Conservation (phyloP, 1,140 invertebrate genomes). For the Tribolium castaneum region DNA sequence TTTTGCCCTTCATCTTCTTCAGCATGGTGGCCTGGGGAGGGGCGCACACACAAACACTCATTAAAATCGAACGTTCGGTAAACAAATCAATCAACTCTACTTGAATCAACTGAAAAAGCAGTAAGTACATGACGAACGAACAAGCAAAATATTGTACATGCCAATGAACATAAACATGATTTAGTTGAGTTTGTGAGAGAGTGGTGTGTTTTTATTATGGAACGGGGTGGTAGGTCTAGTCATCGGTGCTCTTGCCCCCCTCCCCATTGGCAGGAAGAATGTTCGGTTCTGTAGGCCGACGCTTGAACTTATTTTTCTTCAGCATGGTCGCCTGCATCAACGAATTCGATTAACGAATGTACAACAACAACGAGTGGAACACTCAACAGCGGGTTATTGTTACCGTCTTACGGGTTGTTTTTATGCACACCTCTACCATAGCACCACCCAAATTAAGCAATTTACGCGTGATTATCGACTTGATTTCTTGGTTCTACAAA, state of each 20-base stretch:
- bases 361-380: slow-evolving; percentile 37
- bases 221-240: slow-evolving; percentile 55
- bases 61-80: slow-evolving; percentile 34
- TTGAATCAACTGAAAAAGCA: slow-evolving; percentile 42
- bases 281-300: slow-evolving; percentile 87
- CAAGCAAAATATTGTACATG: slow-evolving; percentile 48
- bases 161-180: slow-evolving; percentile 43
- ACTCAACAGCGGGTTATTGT: slow-evolving; percentile 33
- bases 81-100: slow-evolving; percentile 38
- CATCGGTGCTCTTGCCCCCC: slow-evolving; percentile 72
- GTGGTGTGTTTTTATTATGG: slow-evolving; percentile 41
- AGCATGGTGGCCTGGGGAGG: slow-evolving; percentile 84
- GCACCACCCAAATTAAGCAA: neutral
- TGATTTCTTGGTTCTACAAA: neutral
- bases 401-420: slow-evolving; percentile 36
- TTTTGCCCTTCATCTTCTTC: slow-evolving; percentile 93
- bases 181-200: slow-evolving; percentile 39
- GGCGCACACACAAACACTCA: slow-evolving; percentile 56
- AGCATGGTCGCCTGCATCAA: slow-evolving; percentile 82
- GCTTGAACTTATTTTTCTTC: slow-evolving; percentile 96
- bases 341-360: slow-evolving; percentile 26
- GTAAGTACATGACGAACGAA: slow-evolving; percentile 44
- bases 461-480: neutral
- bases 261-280: slow-evolving; percentile 77
- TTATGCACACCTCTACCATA: neutral